A percentile compares a stretch with the other conserved stretches of the same genome.
Conservation (phyloP, 2,797 vertebrate species). For the Phataginus tricuspis region DNA sequence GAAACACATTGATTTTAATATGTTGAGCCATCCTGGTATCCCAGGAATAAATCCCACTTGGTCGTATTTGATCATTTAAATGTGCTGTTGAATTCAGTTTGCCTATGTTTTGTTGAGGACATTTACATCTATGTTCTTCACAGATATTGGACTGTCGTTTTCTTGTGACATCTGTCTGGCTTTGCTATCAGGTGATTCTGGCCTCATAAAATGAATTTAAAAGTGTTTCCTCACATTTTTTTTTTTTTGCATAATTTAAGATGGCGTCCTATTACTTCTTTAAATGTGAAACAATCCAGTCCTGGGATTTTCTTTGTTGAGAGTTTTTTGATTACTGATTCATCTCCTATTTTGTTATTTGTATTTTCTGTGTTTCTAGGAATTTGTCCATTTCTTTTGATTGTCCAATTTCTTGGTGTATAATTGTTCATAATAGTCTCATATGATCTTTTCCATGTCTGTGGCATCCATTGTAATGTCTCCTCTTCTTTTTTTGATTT, state of each 20-base stretch:
- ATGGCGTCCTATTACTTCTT: not conserved
- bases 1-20: not conserved
- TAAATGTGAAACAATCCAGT: not conserved
- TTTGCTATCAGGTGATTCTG: not conserved
- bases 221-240: not conserved
- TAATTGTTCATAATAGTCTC: not conserved
- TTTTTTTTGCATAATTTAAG: not conserved
- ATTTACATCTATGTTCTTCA: not conserved
- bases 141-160: not conserved
- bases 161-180: not conserved
- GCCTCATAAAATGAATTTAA: not conserved
- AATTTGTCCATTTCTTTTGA: not conserved
- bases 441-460: not conserved
- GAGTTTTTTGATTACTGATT: not conserved
- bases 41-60: not conserved
- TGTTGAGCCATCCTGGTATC: not conserved
- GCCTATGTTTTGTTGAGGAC: not conserved
- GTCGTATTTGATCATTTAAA: not conserved
- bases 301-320: not conserved
- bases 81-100: not conserved
- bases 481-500: not conserved
- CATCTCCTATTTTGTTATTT: not conserved
- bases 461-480: not conserved
- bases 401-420: not conserved
- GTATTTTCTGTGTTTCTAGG: not conserved